Conservation (phyloP, 2,113 vertebrate species). For the Poicephalus meyeri region DNA sequence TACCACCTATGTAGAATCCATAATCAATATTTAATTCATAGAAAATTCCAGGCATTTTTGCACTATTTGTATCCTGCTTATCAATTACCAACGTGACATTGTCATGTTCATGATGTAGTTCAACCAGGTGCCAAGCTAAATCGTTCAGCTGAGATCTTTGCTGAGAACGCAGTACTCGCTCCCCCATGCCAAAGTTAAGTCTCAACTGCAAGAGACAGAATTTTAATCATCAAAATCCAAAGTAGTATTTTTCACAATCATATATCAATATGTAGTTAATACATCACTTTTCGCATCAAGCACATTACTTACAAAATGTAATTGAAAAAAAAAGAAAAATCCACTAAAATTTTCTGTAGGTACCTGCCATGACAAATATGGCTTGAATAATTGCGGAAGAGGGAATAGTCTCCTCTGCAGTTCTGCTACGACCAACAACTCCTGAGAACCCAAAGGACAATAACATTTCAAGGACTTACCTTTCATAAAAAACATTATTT, state of each 20-base stretch:
- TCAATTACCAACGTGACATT: slow-evolving; percentile 80
- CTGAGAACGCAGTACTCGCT: slow-evolving; percentile 79
- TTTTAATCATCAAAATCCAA: slow-evolving; percentile 17
- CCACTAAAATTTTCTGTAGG: not conserved
- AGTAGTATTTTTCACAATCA: not conserved
- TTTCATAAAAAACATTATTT: not conserved
- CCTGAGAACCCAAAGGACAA: not conserved
- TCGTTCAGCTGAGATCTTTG: slow-evolving; percentile 80
- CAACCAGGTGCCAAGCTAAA: slow-evolving; percentile 85
- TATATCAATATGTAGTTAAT: not conserved
- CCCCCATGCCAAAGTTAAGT: slow-evolving; percentile 79
- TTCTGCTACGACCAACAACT: not conserved
- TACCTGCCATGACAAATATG: not conserved
- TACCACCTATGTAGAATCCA: slow-evolving; percentile 83
- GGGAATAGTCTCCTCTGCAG: not conserved
- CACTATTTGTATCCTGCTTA: slow-evolving; percentile 73
- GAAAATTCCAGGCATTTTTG: slow-evolving; percentile 63
- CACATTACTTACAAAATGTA: not conserved
- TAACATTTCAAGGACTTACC: not conserved
- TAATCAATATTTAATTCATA: slow-evolving; percentile 74
- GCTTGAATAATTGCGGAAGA: not conserved
- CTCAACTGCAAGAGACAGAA: slow-evolving; percentile 75
- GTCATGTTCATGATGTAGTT: slow-evolving; percentile 70
- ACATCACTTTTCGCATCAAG: not conserved
- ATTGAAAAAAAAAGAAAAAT: not conserved